Base-by-base conservation (phyloP, 1,140 invertebrate genomes). In the Ooceraea biroi region DNA sequence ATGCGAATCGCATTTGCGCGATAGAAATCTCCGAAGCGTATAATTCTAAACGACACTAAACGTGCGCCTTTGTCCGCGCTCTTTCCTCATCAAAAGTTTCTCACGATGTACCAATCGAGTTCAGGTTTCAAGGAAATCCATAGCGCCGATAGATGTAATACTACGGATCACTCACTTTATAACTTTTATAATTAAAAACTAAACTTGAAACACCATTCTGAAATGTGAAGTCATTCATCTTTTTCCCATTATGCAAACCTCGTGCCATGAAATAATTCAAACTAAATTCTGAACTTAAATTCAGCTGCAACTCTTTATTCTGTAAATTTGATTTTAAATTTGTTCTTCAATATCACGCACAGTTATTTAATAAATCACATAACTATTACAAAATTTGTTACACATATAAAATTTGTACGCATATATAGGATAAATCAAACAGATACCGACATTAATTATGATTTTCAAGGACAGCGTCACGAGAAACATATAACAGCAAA, bases 11-110 rank as follows among this genome's bases (percentile, higher is more conserved):
- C 19, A 19, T 0, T 58, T 41, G 52, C 69, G 41, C 69, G 41
- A 58, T 73, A 50, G 52, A 25, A 57, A 30, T 8, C 12, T 19
- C n/a, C 52, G 52, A 58, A 57, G 69, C 36, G 52, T 57, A 14
- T 73, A 57, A 52, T 41, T 57, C 57, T 57, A 25, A 57, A 41
- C 30, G 69, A 73, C 19, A 73, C 44, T 73, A 73, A 73, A 73
- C 36, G 41, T 19, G 14, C 36, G 36, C 14, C 30, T 44, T 72
- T 72, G 50, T 57, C 50, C 55, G 52, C 44, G 36, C n/a, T 55
- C n/a, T 72, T 55, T 55, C 27, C 7, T 19, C 69, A 57, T 14
- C 8, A 55, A 55, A 50, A 55, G n/a, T 72, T 41, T 55, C 50
- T 14, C n/a, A 30, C 19, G 19, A 58, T 44, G n/a, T 58, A 11